phyloP scores from a whole-genome alignment of 2,113 vertebrate species.

The Ceyx cyanopectus region DNA sequence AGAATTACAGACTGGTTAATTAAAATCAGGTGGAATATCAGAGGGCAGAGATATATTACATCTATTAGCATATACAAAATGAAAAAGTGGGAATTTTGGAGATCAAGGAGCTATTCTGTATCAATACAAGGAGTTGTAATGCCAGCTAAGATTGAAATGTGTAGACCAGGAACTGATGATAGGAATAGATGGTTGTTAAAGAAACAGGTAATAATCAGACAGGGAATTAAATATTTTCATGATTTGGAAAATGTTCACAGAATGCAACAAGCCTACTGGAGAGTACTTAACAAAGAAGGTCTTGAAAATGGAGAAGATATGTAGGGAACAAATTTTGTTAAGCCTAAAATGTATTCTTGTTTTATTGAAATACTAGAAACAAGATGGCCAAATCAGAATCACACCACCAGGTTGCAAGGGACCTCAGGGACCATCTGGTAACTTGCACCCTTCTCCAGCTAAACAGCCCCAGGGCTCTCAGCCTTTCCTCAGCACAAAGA shows the following conservation, averaged over 20 bases:
- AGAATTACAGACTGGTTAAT: not conserved
- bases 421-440: too few species aligned
- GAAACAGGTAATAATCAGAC: not conserved
- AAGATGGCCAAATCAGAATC: not conserved
- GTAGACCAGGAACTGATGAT: not conserved
- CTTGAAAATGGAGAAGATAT: not conserved
- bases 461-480: too few species aligned
- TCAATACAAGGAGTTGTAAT: not conserved
- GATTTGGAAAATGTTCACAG: not conserved
- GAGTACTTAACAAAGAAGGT: not conserved
- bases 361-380: not conserved
- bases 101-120: slow-evolving; percentile 5
- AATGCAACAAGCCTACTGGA: not conserved
- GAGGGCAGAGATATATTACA: not conserved
- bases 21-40: not conserved
- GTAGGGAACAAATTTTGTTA: not conserved
- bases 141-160: not conserved
- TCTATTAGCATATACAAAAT: not conserved
- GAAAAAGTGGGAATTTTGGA: not conserved
- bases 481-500: too few species aligned
- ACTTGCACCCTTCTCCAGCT: too few species aligned
- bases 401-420: too few species aligned
- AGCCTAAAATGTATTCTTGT: not conserved
- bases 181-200: not conserved
- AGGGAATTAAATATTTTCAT: not conserved